Evolutionary conservation across 53 echinoderm and acorn worm species (phyloP), one percentile per base, ranked within the genome.

Genomic region (Zoroaster sp.): DNA sequence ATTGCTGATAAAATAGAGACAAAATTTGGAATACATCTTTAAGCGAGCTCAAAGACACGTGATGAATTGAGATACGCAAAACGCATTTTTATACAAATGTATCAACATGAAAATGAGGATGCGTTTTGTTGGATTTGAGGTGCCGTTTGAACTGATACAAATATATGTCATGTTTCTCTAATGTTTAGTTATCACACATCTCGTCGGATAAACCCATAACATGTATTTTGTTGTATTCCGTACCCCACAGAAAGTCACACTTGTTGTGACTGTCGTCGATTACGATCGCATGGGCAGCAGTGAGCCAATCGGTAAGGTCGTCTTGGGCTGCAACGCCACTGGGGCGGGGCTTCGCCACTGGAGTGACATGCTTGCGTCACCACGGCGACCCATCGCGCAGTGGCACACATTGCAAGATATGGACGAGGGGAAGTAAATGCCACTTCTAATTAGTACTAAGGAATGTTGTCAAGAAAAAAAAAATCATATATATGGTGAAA

Each of bases 331-430:
- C 94, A 96, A 99, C 78, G 99, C 99, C 71, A 96, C 99, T 9
- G 99, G 99, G 44, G 99, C 99, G 7, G 99, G 99, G 47, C 96
- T 96, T 36, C 94, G 99, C 65, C 99, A 96, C 93, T 99, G 99
- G 99, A 98, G 99, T 69, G 99, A 99, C 92, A 99, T 99, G 99
- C 93, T 99, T 82, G 99, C 99, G 70, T 99, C 99, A 17, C 99
- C 99, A 49, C 92, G 99, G 69, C 94, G 99, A 87, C 99, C 99
- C 86, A 99, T 99, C 79, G 99, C 99, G 17, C 99, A 99, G 72
- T 99, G 99, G 99, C 99, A 99, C 83, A 96, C 99, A 31, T 91
- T 99, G 43, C 94, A 96, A 75, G 99, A 99, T 37, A 94, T 93
- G 34, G 99, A 99, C 32, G 94, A 94, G 72, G 86, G 83, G 5